Percentiles rank a stretch among this genome's conserved stretches.
Conservation (phyloP, 2,113 vertebrate species). For the Megalops atlanticus region DNA sequence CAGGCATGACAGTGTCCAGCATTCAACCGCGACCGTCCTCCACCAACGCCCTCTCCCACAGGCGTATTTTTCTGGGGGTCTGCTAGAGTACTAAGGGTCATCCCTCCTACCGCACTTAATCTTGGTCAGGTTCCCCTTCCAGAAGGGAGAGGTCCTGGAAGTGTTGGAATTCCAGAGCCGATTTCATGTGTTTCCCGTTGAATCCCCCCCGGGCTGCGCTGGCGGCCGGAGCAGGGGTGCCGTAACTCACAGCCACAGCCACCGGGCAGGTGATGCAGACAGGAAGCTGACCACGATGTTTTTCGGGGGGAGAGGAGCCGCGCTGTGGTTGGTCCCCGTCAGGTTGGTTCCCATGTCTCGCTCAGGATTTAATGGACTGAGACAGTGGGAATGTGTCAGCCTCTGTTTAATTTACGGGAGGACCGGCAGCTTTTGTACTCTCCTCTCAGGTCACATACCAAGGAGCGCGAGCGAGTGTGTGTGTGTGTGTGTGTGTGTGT, state of each 20-base stretch:
- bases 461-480: slow-evolving; percentile 36
- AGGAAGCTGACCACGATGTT: not conserved
- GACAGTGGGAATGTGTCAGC: slow-evolving; percentile 63
- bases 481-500: slow-evolving; percentile 34
- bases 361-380: slow-evolving; percentile 56
- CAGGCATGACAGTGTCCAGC: too few species aligned
- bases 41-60: too few species aligned
- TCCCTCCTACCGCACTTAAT: slow-evolving; percentile 27
- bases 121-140: slow-evolving; percentile 36
- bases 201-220: not conserved
- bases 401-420: slow-evolving; percentile 58
- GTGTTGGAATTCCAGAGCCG: slow-evolving; percentile 35
- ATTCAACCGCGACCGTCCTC: too few species aligned
- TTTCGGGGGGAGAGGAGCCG: not conserved
- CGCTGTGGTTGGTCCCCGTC: slow-evolving; percentile 53
- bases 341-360: slow-evolving; percentile 55
- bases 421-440: slow-evolving; percentile 55
- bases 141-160: slow-evolving; percentile 11
- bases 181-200: slow-evolving; percentile 41
- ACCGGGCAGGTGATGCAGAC: slow-evolving; percentile 29
- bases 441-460: slow-evolving; percentile 58
- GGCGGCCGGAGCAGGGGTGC: not conserved
- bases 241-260: slow-evolving; percentile 16
- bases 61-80: not conserved
- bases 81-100: slow-evolving; percentile 18